phyloP scores from a whole-genome alignment of 1,140 invertebrate species.

The Wiebesia pumilae region DNA sequence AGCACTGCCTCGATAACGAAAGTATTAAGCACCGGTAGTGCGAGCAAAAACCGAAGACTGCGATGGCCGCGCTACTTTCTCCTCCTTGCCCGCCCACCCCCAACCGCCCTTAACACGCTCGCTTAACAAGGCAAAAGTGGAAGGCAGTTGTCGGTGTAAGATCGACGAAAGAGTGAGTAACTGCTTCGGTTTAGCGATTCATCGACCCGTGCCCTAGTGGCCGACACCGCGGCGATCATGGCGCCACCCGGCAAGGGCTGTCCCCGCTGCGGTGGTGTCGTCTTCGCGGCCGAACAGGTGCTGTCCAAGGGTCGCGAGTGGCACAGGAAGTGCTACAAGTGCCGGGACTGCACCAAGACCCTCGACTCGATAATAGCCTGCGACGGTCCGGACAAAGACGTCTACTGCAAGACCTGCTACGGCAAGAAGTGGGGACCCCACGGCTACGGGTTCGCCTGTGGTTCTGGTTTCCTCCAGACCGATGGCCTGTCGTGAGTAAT shows the following conservation, averaged over 20 bases:
- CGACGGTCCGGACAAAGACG: conserved; percentile 90
- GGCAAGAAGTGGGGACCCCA: conserved; percentile 95
- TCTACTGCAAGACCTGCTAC: conserved; percentile 96
- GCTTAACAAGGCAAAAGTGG: background rate
- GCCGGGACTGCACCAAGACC: conserved; percentile 92
- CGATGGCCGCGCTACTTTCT: too few species aligned
- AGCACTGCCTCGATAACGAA: too few species aligned
- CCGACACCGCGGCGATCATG: conserved; percentile 86
- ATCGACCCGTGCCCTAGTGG: conserved; percentile 83
- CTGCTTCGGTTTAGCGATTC: conserved; percentile 74
- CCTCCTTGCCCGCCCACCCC: too few species aligned
- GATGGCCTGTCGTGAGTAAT: conserved; percentile 86
- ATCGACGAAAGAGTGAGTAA: background rate
- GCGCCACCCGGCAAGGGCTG: conserved; percentile 90
- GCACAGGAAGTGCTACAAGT: conserved; percentile 99
- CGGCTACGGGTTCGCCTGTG: conserved; percentile 95
- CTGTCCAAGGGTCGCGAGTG: conserved; percentile 92
- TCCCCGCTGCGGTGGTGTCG: conserved; percentile 91
- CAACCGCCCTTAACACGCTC: too few species aligned
- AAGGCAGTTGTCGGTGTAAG: background rate
- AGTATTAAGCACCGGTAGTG: background rate
- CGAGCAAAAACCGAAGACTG: background rate
- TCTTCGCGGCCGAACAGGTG: conserved; percentile 93
- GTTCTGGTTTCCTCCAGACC: conserved; percentile 93
- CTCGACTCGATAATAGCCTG: conserved; percentile 95